A percentile compares a stretch with the other conserved stretches of the same genome.
phyloP scores from a whole-genome alignment of 2,113 vertebrate genomes.

The Corapipo altera region DNA sequence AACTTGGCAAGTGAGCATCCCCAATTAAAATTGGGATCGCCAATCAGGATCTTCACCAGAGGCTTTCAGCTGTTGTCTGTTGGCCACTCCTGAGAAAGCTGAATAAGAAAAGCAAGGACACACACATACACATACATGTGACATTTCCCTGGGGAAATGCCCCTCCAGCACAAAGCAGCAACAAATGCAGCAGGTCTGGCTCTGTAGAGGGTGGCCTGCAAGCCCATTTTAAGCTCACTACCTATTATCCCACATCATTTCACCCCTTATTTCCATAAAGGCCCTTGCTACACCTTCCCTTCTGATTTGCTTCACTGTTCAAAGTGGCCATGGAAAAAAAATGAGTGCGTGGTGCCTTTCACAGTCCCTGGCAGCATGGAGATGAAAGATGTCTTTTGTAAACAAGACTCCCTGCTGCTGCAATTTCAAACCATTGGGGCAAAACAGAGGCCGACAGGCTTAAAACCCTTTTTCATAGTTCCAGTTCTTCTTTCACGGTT shows the following conservation, averaged over 20 bases:
- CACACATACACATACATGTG: background rate
- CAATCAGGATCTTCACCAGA: background rate
- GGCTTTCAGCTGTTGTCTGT: background rate
- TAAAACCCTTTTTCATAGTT: background rate
- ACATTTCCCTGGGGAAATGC: background rate
- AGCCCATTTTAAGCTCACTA: background rate
- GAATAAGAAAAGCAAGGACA: background rate
- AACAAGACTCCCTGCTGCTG: slow-evolving; percentile 6
- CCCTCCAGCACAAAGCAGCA: background rate
- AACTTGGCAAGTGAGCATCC: background rate
- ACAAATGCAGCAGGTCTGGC: background rate
- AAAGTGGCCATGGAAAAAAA: background rate
- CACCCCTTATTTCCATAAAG: background rate
- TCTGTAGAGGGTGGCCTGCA: background rate
- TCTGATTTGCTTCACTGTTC: background rate
- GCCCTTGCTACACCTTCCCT: background rate
- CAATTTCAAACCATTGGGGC: background rate
- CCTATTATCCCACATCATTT: background rate
- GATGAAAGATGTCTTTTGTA: slow-evolving; percentile 44
- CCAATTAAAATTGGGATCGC: background rate
- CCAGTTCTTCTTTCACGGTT: background rate
- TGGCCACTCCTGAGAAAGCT: background rate
- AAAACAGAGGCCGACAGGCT: slow-evolving; percentile 9
- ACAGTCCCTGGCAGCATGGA: slow-evolving; percentile 10
- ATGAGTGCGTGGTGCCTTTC: background rate